Base-by-base conservation (phyloP, 2,113 vertebrate genomes). In the Pseudorasbora parva region DNA sequence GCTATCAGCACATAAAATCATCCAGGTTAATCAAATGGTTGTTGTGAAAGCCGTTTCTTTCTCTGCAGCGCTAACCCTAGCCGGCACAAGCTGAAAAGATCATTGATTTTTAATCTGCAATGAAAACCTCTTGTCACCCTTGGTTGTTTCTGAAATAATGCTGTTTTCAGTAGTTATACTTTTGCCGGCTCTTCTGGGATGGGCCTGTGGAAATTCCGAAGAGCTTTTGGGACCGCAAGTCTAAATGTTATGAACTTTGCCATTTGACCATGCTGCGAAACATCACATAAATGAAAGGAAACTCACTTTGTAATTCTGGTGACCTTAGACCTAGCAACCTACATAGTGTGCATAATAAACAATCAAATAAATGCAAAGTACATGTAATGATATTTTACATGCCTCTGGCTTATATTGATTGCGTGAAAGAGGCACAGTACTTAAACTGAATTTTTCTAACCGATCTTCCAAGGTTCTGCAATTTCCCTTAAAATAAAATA, bases 1-100 rank as follows among this genome's bases (percentile, higher is more conserved):
- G 83, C 83, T 88, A 88, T 88, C 86, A 85, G 86, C 88, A 86
- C 88, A 88, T 81, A 84, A 88, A 88, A 88, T 88, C 88, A 87
- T 87, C 86, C 88, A 88, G 88, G 88, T 87, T 88, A 88, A 88
- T 88, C 83, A 88, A 88, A 88, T 88, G 88, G 83, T 87, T 88
- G 88, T 88, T 88, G 83, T 87, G 88, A 87, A 88, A 86, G 88
- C 88, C 72, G 83, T 87, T 85, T 85, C 82, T 88, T 87, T 88
- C 79, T 83, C 82, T 84, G 79, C 69, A 81, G 81, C 64, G 72
- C 84, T 81, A 86, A 73, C 85, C 81, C 83, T 85, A 77, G 81
- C 86, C 76, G 83, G 81, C 78, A 82, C 83, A 83, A 81, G 79
- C 83, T 89, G 80, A 89, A 84, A 66, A 86, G 88, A 89, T 88